These are phyloP conservation scores for Pseudopleuronectes americanus DNA, from an alignment of 2,797 vertebrate species.

Conservation along the genomic window DNA sequence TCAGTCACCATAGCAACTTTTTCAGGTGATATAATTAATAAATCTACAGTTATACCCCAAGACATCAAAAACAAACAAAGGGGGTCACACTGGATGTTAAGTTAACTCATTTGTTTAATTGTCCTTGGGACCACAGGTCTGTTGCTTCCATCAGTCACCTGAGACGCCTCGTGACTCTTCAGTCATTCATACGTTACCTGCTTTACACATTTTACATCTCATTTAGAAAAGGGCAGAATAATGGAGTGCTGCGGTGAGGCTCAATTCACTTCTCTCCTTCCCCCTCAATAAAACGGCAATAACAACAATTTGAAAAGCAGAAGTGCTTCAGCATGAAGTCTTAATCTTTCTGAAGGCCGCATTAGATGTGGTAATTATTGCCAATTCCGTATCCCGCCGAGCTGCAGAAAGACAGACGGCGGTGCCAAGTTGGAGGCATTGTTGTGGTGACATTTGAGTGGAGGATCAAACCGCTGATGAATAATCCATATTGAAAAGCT, in stretches of 20 bases:
- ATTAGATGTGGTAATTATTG: constrained; percentile 64
- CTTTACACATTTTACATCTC: constrained; percentile 9
- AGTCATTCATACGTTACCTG: not conserved
- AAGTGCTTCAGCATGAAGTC: constrained; percentile 34
- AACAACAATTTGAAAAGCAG: constrained; percentile 36
- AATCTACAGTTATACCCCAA: not conserved
- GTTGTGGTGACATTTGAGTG: constrained; percentile 77
- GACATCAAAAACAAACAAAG: too few relatives aligned
- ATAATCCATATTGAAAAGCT: constrained; percentile 79
- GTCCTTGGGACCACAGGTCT: constrained; percentile 14
- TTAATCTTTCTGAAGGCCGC: constrained; percentile 55
- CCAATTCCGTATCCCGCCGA: constrained; percentile 57
- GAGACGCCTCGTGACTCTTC: not conserved
- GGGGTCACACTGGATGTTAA: not conserved
- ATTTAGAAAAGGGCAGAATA: not conserved
- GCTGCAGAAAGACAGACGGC: constrained; percentile 58
- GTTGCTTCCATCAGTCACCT: constrained; percentile 17
- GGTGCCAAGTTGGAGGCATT: constrained; percentile 71
- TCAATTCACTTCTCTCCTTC: constrained; percentile 10
- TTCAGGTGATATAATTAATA: not conserved
- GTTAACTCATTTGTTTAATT: constrained; percentile 7
- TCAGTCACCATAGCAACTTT: not conserved
- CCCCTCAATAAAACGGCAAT: constrained; percentile 26
- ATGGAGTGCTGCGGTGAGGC: constrained; percentile 17
- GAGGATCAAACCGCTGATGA: constrained; percentile 74